Evolutionary conservation across 1,140 invertebrate species (phyloP).

Genomic region (Eciton burchellii): DNA sequence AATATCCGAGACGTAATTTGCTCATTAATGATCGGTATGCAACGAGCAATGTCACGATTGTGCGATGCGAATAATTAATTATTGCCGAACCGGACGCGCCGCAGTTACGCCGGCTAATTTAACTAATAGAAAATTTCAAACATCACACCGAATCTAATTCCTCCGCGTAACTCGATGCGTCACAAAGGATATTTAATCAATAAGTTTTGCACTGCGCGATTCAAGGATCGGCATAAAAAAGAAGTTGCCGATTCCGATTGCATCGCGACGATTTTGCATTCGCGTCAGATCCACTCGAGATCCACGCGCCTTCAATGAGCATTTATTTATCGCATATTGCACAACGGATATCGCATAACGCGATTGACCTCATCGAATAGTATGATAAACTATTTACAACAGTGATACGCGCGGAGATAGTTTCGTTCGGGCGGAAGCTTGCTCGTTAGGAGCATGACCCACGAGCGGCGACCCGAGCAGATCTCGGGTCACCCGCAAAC

Average conservation of each 20-base stretch:
- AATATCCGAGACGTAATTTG: conserved; percentile 49
- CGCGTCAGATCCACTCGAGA: no score
- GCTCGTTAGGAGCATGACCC: background rate
- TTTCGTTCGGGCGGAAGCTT: conserved; percentile 9
- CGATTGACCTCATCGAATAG: background rate
- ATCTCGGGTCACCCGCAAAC: conserved; percentile 35
- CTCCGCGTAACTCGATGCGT: background rate
- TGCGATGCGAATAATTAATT: conserved; percentile 52
- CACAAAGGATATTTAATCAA: conserved; percentile 54
- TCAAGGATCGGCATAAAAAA: conserved; percentile 34
- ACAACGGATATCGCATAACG: no score
- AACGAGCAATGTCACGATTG: conserved; percentile 41
- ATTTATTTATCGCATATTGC: no score
- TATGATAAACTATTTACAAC: background rate
- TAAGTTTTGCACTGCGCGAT: conserved; percentile 21
- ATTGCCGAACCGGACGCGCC: conserved; percentile 37
- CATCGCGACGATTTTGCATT: no score
- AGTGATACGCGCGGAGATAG: background rate
- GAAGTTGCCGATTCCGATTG: conserved; percentile 12
- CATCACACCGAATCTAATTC: conserved; percentile 50
- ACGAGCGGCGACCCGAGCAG: conserved; percentile 5
- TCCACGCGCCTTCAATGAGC: no score
- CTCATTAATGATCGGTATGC: conserved; percentile 50
- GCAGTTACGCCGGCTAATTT: conserved; percentile 45
- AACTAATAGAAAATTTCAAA: conserved; percentile 59